A percentile compares a stretch with the other conserved stretches of the same genome.
Conservation (phyloP, 2,113 vertebrate genomes). For the Martes martes region DNA sequence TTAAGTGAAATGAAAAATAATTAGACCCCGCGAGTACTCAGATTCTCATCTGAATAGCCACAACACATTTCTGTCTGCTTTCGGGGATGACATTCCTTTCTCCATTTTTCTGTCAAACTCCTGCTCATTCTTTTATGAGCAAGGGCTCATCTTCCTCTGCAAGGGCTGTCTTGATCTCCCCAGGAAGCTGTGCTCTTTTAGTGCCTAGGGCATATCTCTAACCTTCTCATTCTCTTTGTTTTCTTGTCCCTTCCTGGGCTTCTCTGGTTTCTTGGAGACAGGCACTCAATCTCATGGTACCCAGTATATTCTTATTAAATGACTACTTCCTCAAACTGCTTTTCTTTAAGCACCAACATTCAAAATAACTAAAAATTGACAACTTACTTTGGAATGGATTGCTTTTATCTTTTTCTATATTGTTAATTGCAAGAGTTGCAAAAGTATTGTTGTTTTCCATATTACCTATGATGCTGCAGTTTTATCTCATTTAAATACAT, state of each 20-base stretch:
- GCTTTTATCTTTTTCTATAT: not conserved
- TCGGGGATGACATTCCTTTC: not conserved
- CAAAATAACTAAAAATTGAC: not conserved
- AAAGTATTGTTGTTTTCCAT: not conserved
- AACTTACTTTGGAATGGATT: not conserved
- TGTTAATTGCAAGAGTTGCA: not conserved
- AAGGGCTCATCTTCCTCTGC: not conserved
- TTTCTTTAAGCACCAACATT: not conserved
- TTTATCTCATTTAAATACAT: not conserved
- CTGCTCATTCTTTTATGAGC: not conserved
- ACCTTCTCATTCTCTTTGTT: not conserved
- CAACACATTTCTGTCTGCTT: not conserved
- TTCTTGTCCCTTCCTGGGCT: not conserved
- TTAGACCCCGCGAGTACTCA: not conserved
- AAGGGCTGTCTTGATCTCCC: not conserved
- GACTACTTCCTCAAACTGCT: not conserved
- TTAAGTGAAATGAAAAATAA: conserved; percentile 35
- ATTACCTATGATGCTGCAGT: not conserved
- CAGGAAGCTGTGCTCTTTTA: not conserved
- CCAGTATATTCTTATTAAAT: not conserved
- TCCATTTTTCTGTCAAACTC: not conserved
- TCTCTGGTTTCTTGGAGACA: not conserved
- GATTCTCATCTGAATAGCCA: not conserved
- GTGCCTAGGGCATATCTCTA: not conserved
- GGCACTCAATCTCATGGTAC: not conserved